Evolutionary conservation across 2,888 invertebrate genomes (phyloP), one percentile per base, ranked within the genome.

Genomic region (Liposcelis brunnea): DNA sequence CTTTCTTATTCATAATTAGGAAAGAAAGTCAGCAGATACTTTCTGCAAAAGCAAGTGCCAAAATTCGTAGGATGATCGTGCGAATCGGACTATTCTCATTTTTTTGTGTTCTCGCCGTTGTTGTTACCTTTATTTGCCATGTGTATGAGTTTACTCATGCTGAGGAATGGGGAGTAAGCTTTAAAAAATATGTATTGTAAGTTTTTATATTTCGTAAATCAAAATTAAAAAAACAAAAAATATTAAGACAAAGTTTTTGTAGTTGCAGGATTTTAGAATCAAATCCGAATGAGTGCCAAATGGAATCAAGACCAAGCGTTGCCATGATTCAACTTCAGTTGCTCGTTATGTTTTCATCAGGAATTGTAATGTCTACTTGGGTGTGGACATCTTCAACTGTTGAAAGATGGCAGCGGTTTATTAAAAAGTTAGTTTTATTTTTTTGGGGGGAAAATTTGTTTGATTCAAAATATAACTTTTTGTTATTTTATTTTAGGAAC

Each of bases 321-420:
- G 79, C 81, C 1, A 77, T 86, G 61, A 63, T 86, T 42, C 84
- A 89, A 60, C 60, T 90, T 50, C 85, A 91, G 55, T 64, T 91
- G 54, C 63, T 90, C 49, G 77, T 84, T 45, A 73, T 84, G 50
- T 91, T 90, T 66, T 80, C 80, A 51, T 76, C 81, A 33, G 90
- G 90, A 35, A 74, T 87, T 49, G 73, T 84, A 21, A 86, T 91
- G 81, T 86, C 90, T 2, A 85, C 87, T 0, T 94, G 91, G 90
- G 83, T 89, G 26, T 94, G 90, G 90, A 91, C 86, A 6, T 74
- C 75, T 16, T 80, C 86, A 33, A 85, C 90, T 4, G 61, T 84
- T 5, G 77, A 81, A 53, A 77, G 82, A 11, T 95, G 94, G 94
- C 75, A 77, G 49, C 71, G 89, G 47, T 87, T 84, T 61, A 66